These are phyloP conservation scores for Poeciliopsis turneri DNA, from an alignment of 2,797 vertebrate species.

Conservation along the genomic window DNA sequence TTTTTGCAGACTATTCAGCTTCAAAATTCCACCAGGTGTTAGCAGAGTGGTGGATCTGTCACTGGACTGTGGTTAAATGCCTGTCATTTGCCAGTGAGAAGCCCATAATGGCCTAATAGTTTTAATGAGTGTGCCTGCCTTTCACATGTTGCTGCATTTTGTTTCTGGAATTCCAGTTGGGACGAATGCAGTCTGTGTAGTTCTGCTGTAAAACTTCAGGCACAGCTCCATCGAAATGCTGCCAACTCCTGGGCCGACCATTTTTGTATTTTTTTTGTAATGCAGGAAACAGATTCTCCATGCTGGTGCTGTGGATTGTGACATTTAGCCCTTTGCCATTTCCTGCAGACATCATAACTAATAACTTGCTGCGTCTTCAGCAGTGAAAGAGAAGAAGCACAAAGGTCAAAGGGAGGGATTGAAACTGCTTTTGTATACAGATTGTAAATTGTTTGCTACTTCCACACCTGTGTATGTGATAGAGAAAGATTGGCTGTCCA, in stretches of 20 bases:
- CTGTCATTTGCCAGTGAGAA: conserved; percentile 51
- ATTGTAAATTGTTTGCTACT: conserved; percentile 23
- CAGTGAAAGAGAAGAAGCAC: conserved; percentile 28
- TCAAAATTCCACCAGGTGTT: conserved; percentile 65
- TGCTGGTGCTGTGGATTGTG: conserved; percentile 52
- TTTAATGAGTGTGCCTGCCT: conserved; percentile 53
- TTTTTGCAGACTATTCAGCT: conserved; percentile 46
- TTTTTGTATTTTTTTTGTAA: conserved; percentile 41
- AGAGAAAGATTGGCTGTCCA: conserved; percentile 2
- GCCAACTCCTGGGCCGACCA: conserved; percentile 37
- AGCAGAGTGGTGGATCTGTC: conserved; percentile 41
- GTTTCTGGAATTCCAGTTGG: conserved; percentile 27
- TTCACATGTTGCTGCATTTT: conserved; percentile 45
- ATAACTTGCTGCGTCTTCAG: conserved; percentile 42
- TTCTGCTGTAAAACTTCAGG: conserved; percentile 29
- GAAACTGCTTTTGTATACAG: conserved; percentile 42
- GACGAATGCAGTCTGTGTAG: conserved; percentile 32
- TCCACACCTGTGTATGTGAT: conserved; percentile 31
- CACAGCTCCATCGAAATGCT: conserved; percentile 19
- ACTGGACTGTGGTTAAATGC: conserved; percentile 42
- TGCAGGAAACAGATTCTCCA: conserved; percentile 66
- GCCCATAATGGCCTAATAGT: conserved; percentile 39
- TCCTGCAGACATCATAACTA: conserved; percentile 58
- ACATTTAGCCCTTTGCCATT: conserved; percentile 60
- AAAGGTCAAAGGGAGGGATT: conserved; percentile 41